Evolutionary conservation across 2,888 invertebrate genomes (phyloP).

Genomic region (Sinodicranocentrus sp.): DNA sequence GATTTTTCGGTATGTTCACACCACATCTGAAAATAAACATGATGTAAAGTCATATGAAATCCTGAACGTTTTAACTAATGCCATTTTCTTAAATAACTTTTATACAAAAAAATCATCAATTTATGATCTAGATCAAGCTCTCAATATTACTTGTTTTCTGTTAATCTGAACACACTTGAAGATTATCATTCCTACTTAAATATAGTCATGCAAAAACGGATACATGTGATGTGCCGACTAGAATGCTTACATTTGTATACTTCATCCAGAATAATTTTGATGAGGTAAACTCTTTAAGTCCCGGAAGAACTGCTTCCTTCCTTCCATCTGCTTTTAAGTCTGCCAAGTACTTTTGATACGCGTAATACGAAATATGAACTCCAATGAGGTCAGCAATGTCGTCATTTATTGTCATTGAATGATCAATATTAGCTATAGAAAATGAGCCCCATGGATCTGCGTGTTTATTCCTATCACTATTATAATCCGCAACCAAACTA

Average conservation of each 20-base stretch:
- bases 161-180: too few species aligned
- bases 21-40: constrained; percentile 45
- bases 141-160: too few species aligned
- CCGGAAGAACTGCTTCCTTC: constrained; percentile 50
- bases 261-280: constrained; percentile 62
- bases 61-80: too few species aligned
- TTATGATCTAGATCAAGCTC: too few species aligned
- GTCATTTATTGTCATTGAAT: constrained; percentile 43
- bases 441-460: constrained; percentile 54
- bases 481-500: constrained; percentile 37
- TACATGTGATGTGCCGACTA: neutral
- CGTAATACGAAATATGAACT: constrained; percentile 55
- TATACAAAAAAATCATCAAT: too few species aligned
- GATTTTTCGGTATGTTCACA: constrained; percentile 62
- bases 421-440: constrained; percentile 40
- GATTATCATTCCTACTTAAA: neutral
- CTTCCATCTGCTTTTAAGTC: constrained; percentile 50
- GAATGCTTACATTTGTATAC: constrained; percentile 46
- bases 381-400: constrained; percentile 59
- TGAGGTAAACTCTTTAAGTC: constrained; percentile 47
- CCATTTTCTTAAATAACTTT: too few species aligned
- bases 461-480: constrained; percentile 5
- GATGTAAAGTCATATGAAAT: too few species aligned
- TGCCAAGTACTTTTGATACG: constrained; percentile 39
- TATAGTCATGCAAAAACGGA: neutral